Percentiles rank a stretch among this genome's conserved stretches.
phyloP scores from a whole-genome alignment of 2,113 vertebrate genomes.

The Megalops atlanticus region DNA sequence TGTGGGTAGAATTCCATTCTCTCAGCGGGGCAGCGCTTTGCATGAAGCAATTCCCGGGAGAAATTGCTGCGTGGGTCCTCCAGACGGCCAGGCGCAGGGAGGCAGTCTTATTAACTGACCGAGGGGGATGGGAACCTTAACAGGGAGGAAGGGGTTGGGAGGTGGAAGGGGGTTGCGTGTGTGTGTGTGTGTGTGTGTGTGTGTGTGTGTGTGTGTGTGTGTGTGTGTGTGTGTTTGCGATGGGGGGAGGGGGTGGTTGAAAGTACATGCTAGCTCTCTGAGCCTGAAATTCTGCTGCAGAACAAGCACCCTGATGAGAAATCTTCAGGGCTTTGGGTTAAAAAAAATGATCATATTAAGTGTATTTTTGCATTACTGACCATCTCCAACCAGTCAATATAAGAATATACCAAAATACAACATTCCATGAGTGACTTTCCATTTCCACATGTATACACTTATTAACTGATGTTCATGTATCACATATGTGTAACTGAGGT shows the following conservation, averaged over 20 bases:
- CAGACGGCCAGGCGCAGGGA: conserved; percentile 78
- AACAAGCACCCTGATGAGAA: too few relatives aligned
- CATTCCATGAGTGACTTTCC: too few relatives aligned
- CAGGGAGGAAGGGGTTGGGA: conserved; percentile 41
- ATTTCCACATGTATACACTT: too few relatives aligned
- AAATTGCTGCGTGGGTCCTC: conserved; percentile 81
- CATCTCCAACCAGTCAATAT: too few relatives aligned
- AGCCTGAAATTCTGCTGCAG: neutral
- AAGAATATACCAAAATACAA: too few relatives aligned
- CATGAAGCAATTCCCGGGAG: conserved; percentile 88
- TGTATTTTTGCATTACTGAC: neutral
- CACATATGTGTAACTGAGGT: too few relatives aligned
- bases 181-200: neutral
- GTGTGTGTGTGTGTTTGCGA: neutral
- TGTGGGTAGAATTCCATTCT: conserved; percentile 92
- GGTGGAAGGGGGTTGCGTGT: neutral
- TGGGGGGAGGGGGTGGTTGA: neutral
- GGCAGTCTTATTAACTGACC: conserved; percentile 82
- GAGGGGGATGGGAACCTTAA: conserved; percentile 45
- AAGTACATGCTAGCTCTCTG: too few relatives aligned
- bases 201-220: conserved; percentile 6
- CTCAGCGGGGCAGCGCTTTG: conserved; percentile 85
- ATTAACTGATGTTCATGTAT: too few relatives aligned
- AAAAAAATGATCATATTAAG: neutral
- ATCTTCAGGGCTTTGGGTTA: too few relatives aligned